Evolutionary conservation across 2,888 invertebrate genomes (phyloP).

Genomic region (Carabus problematicus): DNA sequence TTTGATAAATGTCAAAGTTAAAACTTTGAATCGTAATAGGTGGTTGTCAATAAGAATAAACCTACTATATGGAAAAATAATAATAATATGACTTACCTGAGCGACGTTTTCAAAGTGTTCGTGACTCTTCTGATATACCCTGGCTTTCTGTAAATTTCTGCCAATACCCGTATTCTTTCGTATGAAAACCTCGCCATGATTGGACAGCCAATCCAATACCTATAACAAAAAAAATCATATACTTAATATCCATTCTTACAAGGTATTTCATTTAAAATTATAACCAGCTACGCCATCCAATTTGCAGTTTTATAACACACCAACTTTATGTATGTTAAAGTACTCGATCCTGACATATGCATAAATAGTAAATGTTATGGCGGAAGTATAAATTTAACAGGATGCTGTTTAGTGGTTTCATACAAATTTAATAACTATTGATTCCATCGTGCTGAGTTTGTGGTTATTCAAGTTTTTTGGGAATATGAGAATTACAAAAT

Average conservation of each 20-base stretch:
- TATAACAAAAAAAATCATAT: constrained; percentile 55
- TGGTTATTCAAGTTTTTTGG: too few relatives aligned
- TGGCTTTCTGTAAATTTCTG: constrained; percentile 91
- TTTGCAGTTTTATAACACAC: constrained; percentile 4
- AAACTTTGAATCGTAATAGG: not conserved
- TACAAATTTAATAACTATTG: too few relatives aligned
- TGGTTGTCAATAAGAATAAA: not conserved
- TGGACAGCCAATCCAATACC: constrained; percentile 96
- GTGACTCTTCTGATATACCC: constrained; percentile 96
- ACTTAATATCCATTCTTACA: constrained; percentile 14
- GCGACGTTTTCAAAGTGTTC: constrained; percentile 99
- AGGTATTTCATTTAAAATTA: constrained; percentile 1
- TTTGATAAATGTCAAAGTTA: too few relatives aligned
- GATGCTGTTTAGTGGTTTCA: constrained; percentile 1
- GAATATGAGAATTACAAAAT: too few relatives aligned
- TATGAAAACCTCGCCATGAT: constrained; percentile 96
- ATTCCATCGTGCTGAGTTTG: too few relatives aligned
- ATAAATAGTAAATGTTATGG: constrained; percentile 12
- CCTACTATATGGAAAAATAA: not conserved
- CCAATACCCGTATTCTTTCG: constrained; percentile 97
- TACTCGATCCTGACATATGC: constrained; percentile 8
- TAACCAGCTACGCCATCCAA: not conserved
- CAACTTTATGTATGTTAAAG: constrained; percentile 26
- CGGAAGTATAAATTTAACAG: not conserved
- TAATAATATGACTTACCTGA: constrained; percentile 69